These are phyloP conservation scores for Magallana angulata DNA, from an alignment of 1,140 invertebrate species.

Conservation along the genomic window DNA sequence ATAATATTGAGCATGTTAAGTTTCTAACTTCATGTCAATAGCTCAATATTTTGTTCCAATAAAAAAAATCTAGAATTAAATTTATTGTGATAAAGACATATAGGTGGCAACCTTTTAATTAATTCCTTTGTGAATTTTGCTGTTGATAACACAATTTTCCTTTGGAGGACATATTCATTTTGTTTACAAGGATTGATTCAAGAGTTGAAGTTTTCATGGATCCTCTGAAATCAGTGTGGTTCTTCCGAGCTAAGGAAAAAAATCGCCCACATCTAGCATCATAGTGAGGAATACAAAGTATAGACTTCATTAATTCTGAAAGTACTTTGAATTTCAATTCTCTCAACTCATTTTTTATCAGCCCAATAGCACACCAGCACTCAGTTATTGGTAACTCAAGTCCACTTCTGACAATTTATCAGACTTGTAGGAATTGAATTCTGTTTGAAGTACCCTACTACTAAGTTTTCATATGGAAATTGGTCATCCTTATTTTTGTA, in stretches of 20 bases:
- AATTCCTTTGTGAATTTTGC: conserved; percentile 38
- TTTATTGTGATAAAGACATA: neutral
- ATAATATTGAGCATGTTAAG: too few relatives aligned
- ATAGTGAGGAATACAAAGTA: conserved; percentile 53
- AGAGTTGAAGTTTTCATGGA: conserved; percentile 37
- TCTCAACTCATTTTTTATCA: too few relatives aligned
- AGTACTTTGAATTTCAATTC: conserved; percentile 4
- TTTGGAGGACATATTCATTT: conserved; percentile 16
- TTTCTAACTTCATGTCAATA: neutral
- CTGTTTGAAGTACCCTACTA: conserved; percentile 9
- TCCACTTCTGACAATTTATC: conserved; percentile 16
- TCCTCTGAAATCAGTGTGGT: conserved; percentile 52
- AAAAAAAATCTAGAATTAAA: neutral
- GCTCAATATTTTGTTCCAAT: neutral
- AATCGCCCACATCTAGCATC: conserved; percentile 58
- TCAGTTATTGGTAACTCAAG: conserved; percentile 20
- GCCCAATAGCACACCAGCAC: conserved; percentile 17
- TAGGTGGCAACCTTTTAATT: conserved; percentile 40
- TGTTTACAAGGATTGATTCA: conserved; percentile 42
- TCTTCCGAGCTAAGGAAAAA: conserved; percentile 55
- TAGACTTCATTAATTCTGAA: conserved; percentile 22
- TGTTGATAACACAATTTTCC: conserved; percentile 26
- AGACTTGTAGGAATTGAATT: conserved; percentile 1
- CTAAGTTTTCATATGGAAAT: too few relatives aligned
- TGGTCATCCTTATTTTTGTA: too few relatives aligned